Percentiles rank a stretch among this genome's conserved stretches.
phyloP scores from a whole-genome alignment of 2,113 vertebrate genomes.

The Sakesphorus luctuosus region DNA sequence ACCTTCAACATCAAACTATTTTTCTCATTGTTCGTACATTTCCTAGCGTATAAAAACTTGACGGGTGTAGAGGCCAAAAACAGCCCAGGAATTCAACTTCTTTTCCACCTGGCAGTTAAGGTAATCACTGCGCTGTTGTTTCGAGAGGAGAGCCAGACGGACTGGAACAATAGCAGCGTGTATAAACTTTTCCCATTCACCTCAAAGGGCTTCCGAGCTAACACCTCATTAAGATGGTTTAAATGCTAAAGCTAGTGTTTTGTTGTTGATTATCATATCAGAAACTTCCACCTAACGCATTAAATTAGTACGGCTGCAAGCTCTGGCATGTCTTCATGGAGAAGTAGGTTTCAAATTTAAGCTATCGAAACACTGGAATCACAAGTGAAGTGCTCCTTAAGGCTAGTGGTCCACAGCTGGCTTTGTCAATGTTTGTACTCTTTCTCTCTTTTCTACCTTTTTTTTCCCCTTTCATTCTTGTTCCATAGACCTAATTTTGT shows the following conservation, averaged over 20 bases:
- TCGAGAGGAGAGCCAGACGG: slow-evolving; percentile 18
- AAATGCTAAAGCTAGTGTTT: slow-evolving; percentile 35
- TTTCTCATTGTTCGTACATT: not conserved
- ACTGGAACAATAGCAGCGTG: slow-evolving; percentile 19
- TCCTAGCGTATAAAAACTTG: not conserved
- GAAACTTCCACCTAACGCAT: slow-evolving; percentile 7
- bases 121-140: slow-evolving; percentile 44
- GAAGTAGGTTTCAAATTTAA: not conserved
- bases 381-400: not conserved
- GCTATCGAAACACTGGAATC: not conserved
- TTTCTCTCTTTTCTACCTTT: not conserved
- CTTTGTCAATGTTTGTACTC: not conserved
- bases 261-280: slow-evolving; percentile 65
- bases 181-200: slow-evolving; percentile 57
- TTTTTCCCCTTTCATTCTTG: not conserved
- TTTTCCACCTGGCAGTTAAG: slow-evolving; percentile 30
- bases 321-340: not conserved
- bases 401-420: not conserved
- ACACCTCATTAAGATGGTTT: slow-evolving; percentile 54
- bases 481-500: not conserved
- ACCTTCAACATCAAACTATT: not conserved
- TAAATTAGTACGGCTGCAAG: slow-evolving; percentile 37
- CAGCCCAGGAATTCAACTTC: slow-evolving; percentile 34
- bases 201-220: slow-evolving; percentile 53
- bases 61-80: not conserved